Evolutionary conservation across 2,113 vertebrate genomes (phyloP), one percentile per base, ranked within the genome.

Genomic region (Sarotherodon lohbergeri): DNA sequence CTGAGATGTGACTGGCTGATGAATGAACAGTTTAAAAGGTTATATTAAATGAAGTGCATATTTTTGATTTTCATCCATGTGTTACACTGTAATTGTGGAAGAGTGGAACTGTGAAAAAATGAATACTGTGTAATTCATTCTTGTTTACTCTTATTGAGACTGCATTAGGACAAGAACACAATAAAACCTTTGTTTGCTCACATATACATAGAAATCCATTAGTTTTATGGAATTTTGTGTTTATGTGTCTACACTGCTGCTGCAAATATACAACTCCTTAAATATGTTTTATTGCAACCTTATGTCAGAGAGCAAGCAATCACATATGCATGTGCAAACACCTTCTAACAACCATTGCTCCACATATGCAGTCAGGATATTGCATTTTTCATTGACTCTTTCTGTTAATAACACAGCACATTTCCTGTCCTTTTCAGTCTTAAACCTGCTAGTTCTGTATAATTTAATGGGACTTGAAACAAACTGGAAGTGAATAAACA

Each of bases 361-460:
- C 61, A 76, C 46, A 84, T 66, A 83, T 10, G n/a, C 52, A 4
- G 61, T 66, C 91, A 94, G 93, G 92, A 93, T 92, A 93, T 93
- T 92, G 89, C 84, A 89, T 90, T 81, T 86, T 34, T 50, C 4
- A 2, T 13, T 11, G 86, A 91, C 85, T 91, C 86, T 87, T 55
- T 83, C 48, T 82, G 82, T 79, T 89, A 80, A 87, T 88, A 81
- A 82, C 10, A 4, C 43, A 52, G 78, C 63, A 84, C 68, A 80
- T 85, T 89, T 89, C 85, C 86, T 82, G 82, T 34, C 7, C 14
- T 5, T 17, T 36, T 27, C 6, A 3, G 32, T 27, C 9, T 3
- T 80, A 82, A 86, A 93, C 39, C 8, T 2, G 16, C 43, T 46
- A 12, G 34, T 34, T 12, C 54, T 24, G 36, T 41, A 43, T 43